These are phyloP conservation scores for Austrofundulus limnaeus DNA, from an alignment of 2,113 vertebrate genomes.

Conservation along the genomic window DNA sequence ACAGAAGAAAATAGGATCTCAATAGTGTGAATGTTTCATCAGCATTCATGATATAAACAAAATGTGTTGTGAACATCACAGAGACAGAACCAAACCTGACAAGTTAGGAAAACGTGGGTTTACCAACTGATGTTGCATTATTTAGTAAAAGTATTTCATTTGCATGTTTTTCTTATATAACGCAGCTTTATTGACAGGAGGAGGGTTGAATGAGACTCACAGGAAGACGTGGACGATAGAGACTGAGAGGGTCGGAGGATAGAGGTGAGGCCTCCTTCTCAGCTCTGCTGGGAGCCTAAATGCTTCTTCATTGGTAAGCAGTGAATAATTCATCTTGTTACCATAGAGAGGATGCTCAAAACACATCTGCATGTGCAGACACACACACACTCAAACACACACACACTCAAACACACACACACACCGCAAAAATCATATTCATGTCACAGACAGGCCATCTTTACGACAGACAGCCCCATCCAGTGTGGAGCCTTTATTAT, in stretches of 20 bases:
- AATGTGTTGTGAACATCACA: no score
- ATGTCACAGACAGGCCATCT: slow-evolving; percentile 65
- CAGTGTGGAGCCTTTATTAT: slow-evolving; percentile 70
- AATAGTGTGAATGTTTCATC: no score
- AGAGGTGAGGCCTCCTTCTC: slow-evolving; percentile 57
- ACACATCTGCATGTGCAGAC: slow-evolving; percentile 47
- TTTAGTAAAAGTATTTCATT: no score
- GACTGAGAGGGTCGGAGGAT: slow-evolving; percentile 43
- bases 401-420: slow-evolving; percentile 24
- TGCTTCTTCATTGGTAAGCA: slow-evolving; percentile 80
- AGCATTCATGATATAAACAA: no score
- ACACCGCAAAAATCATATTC: slow-evolving; percentile 57
- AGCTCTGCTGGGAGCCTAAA: slow-evolving; percentile 80
- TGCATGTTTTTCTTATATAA: no score
- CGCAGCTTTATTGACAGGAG: no score
- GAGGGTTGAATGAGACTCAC: slow-evolving; percentile 9
- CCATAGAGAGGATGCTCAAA: slow-evolving; percentile 49
- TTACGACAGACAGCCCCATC: slow-evolving; percentile 52
- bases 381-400: slow-evolving; percentile 22
- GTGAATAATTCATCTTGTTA: slow-evolving; percentile 87
- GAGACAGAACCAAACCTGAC: no score
- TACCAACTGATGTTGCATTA: no score
- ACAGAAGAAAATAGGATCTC: no score
- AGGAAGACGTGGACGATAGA: slow-evolving; percentile 33
- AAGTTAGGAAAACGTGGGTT: no score